phyloP scores from a whole-genome alignment of 2,888 invertebrate genomes.

The Lepas anatifera region DNA sequence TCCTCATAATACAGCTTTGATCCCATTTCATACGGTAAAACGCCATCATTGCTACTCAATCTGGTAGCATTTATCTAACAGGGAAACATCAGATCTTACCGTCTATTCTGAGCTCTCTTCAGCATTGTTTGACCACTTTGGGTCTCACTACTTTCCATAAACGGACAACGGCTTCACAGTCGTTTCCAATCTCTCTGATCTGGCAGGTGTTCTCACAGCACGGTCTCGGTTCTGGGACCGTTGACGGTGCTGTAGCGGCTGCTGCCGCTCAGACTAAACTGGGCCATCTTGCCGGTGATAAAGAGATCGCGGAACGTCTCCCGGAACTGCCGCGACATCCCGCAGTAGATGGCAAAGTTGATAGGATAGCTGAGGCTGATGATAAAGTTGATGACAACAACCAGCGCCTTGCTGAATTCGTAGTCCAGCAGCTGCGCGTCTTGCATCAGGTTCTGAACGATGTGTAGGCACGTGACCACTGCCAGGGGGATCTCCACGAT shows the following conservation, averaged over 20 bases:
- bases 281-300: constrained; percentile 32
- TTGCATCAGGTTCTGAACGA: constrained; percentile 32
- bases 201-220: too few relatives aligned
- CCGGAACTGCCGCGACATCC: constrained; percentile 87
- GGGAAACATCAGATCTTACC: too few relatives aligned
- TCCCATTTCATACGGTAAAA: too few relatives aligned
- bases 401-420: constrained; percentile 60
- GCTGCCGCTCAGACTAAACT: not conserved
- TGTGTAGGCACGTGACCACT: constrained; percentile 67
- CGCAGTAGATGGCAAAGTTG: constrained; percentile 69
- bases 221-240: constrained; percentile 15
- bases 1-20: too few relatives aligned
- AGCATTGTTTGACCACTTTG: too few relatives aligned
- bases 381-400: constrained; percentile 80
- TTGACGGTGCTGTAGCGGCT: constrained; percentile 22
- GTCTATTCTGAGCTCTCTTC: too few relatives aligned
- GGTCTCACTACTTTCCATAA: too few relatives aligned
- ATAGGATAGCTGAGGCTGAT: constrained; percentile 69
- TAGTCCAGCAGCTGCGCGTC: constrained; percentile 44
- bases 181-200: too few relatives aligned
- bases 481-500: constrained; percentile 72
- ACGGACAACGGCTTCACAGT: too few relatives aligned
- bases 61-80: too few relatives aligned
- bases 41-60: too few relatives aligned
- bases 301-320: constrained; percentile 80